Conservation (phyloP, 2,797 vertebrate species). For the Benthosema pterotum region DNA sequence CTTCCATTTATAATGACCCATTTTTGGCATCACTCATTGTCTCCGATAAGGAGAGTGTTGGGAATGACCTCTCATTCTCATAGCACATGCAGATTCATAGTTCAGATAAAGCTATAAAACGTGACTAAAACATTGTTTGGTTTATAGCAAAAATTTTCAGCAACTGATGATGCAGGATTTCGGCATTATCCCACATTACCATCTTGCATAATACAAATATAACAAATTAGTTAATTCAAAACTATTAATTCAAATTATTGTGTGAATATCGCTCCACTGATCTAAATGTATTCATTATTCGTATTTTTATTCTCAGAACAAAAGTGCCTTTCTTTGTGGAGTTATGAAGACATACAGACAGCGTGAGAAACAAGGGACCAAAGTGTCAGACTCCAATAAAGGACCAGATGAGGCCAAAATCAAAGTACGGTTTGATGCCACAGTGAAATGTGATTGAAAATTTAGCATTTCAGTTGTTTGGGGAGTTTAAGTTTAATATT, state of each 20-base stretch:
- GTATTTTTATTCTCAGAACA: slow-evolving; percentile 91
- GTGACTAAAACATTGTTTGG: too few species aligned
- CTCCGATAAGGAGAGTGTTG: too few species aligned
- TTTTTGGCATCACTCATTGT: too few species aligned
- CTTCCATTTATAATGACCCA: too few species aligned
- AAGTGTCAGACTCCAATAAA: slow-evolving; percentile 98
- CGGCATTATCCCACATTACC: too few species aligned
- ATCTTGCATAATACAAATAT: slow-evolving; percentile 5
- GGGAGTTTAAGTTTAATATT: background rate
- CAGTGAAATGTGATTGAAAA: slow-evolving; percentile 1
- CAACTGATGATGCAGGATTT: too few species aligned
- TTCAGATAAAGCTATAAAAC: too few species aligned
- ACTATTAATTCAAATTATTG: background rate
- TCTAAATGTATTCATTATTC: too few species aligned
- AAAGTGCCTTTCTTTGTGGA: slow-evolving; percentile 99
- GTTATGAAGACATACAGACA: slow-evolving; percentile 99
- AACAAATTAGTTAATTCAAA: background rate
- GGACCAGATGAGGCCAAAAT: slow-evolving; percentile 99
- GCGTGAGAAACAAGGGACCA: slow-evolving; percentile 99
- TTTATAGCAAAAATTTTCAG: too few species aligned
- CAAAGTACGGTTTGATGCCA: slow-evolving; percentile 77
- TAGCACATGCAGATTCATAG: too few species aligned
- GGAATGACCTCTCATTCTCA: too few species aligned
- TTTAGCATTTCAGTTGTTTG: too few species aligned
- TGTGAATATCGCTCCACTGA: background rate